phyloP scores from a whole-genome alignment of 1,140 invertebrate genomes.

The Drosophila simulans region DNA sequence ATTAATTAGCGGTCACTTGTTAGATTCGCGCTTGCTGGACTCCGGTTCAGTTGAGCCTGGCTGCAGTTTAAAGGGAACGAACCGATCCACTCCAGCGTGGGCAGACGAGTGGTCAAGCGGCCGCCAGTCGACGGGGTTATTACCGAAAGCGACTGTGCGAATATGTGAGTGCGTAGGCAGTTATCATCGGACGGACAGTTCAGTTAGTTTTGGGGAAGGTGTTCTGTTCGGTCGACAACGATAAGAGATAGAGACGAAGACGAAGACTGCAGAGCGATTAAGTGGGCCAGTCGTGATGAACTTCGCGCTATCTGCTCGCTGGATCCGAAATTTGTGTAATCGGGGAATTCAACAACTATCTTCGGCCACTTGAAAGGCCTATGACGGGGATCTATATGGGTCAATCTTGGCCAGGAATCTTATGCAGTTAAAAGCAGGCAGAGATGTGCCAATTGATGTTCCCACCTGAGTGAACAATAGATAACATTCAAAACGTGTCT shows the following conservation, averaged over 20 bases:
- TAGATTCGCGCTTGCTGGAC: conserved; percentile 16
- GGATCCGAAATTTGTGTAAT: conserved; percentile 32
- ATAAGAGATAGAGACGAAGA: conserved; percentile 29
- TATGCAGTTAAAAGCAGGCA: conserved; percentile 86
- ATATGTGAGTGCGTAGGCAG: conserved; percentile 32
- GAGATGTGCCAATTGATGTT: neutral
- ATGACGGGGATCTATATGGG: neutral
- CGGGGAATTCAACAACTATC: conserved; percentile 24
- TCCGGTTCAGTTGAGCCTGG: conserved; percentile 9
- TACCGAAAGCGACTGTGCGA: conserved; percentile 7
- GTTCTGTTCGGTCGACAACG: conserved; percentile 12
- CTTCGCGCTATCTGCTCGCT: neutral
- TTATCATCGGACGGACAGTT: conserved; percentile 26
- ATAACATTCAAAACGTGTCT: neutral
- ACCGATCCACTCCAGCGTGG: conserved; percentile 31
- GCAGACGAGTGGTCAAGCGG: conserved; percentile 40
- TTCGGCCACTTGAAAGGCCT: conserved; percentile 5
- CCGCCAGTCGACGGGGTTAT: conserved; percentile 9
- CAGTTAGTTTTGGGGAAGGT: conserved; percentile 27
- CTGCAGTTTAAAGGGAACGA: conserved; percentile 24
- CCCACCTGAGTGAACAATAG: neutral
- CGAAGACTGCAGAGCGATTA: conserved; percentile 36
- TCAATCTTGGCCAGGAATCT: conserved; percentile 10
- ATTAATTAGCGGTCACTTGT: conserved; percentile 56
- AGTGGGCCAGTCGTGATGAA: conserved; percentile 13